Conservation (phyloP, 1,140 invertebrate species). For the Drosophila lowei region DNA sequence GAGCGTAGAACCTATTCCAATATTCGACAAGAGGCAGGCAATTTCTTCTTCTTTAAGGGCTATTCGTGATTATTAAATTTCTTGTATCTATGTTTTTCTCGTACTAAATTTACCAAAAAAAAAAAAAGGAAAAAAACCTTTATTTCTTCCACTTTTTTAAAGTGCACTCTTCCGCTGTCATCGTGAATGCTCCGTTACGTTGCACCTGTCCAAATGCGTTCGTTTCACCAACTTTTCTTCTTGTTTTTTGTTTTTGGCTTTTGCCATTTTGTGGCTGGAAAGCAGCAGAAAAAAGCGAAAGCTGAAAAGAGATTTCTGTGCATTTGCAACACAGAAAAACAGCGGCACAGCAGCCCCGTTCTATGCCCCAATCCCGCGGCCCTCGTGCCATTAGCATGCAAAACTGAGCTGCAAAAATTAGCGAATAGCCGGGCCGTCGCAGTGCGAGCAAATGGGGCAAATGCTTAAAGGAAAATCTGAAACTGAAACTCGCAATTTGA, state of each 20-base stretch:
- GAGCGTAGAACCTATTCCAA: too few relatives aligned
- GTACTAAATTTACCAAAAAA: too few relatives aligned
- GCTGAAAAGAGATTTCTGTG: constrained; percentile 22
- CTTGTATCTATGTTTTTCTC: too few relatives aligned
- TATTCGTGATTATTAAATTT: too few relatives aligned
- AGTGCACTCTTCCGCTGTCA: too few relatives aligned
- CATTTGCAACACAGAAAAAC: constrained; percentile 22
- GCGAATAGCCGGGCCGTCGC: constrained; percentile 33
- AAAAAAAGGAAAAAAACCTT: too few relatives aligned
- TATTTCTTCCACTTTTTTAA: too few relatives aligned
- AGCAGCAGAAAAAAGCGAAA: constrained; percentile 14
- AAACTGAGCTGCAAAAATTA: constrained; percentile 53
- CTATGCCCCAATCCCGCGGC: background rate
- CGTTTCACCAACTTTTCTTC: too few relatives aligned
- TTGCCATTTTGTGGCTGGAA: constrained; percentile 21
- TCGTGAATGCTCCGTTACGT: too few relatives aligned
- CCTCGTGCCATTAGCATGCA: constrained; percentile 43
- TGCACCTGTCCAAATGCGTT: too few relatives aligned
- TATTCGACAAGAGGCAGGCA: too few relatives aligned
- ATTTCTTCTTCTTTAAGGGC: too few relatives aligned
- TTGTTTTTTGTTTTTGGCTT: background rate
- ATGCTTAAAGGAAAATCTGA: constrained; percentile 1
- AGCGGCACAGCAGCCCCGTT: background rate
- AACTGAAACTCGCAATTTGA: constrained; percentile 25
- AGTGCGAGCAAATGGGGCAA: constrained; percentile 4